Base-by-base conservation (phyloP, 1,140 invertebrate species). In the Hylaeus volcanicus region DNA sequence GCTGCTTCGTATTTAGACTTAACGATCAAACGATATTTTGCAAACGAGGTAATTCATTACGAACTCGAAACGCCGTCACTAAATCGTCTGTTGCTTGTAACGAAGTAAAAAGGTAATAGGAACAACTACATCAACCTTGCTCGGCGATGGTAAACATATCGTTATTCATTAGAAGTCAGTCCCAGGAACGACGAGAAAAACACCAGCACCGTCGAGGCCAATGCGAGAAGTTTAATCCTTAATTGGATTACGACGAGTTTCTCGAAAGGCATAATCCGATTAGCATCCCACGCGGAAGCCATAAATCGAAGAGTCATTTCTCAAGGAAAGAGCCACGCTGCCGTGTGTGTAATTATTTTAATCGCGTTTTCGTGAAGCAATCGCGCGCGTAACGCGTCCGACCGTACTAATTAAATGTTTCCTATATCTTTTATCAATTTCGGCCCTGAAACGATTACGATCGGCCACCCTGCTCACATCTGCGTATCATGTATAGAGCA, bases 361-460 rank as follows among this genome's bases (percentile, higher is more conserved):
- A 65, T 74, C 60, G 70, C 41, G 70, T 51, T 71, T 48, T 73
- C 60, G 43, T 11, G 61, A 65, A 39, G n/a, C 69, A 53, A 79
- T 64, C 39, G 60, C 43, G 51, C 75, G 51, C 53, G 53, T 53
- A 56, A 78, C 56, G 37, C n/a, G 75, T 53, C 68, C 61, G 61
- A 56, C 48, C 70, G 14, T 14, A 63, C 12, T 80, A 80, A 80
- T 80, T 80, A 80, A 80, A 80, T 75, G 71, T 80, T 60, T 15
- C 6, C 37, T 53, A 15, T 74, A 74, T 68, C 63, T 74, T 74
- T 75, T 80, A 80, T 80, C 72, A 75, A 75, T 80, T 80, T 80
- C 55, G 41, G 14, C 5, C 26, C 64, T 26, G 26, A 5, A 12
- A 41, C 55, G 78, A 80, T 80, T 60, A 68, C 72, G 53, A 80